A percentile compares a stretch with the other conserved stretches of the same genome.
Conservation (phyloP, 2,797 vertebrate species). For the Threskiornis aethiopicus region DNA sequence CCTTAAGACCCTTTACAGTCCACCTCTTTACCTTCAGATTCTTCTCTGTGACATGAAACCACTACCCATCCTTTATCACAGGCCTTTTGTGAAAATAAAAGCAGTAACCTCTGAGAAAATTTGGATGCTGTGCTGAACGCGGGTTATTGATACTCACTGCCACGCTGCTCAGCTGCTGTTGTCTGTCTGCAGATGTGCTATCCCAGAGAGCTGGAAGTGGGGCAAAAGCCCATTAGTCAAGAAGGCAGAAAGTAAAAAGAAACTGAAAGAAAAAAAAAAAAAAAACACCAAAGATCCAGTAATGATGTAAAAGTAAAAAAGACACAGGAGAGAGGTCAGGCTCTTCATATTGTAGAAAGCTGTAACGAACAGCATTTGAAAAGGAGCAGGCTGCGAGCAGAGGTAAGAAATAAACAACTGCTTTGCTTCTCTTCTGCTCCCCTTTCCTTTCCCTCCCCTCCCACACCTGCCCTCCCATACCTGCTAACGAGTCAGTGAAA, state of each 20-base stretch:
- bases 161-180: neutral
- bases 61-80: neutral
- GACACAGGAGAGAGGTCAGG: neutral
- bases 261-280: neutral
- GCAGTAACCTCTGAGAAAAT: neutral
- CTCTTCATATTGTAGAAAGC: neutral
- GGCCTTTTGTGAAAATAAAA: neutral
- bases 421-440: neutral
- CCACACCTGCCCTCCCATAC: no score
- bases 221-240: neutral
- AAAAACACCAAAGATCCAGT: neutral
- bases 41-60: neutral
- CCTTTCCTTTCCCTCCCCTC: neutral
- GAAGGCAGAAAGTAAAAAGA: neutral
- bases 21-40: neutral
- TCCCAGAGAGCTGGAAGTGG: neutral
- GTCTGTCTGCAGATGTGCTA: neutral
- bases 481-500: neutral
- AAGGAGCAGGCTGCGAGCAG: accelerated
- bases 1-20: neutral
- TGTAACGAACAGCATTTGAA: accelerated
- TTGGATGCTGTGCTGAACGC: neutral
- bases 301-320: neutral
- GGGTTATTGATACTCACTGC: neutral
- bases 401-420: neutral